Percentiles rank a stretch among this genome's conserved stretches.
phyloP scores from a whole-genome alignment of 1,140 invertebrate species.

The Sycobia sp. region DNA sequence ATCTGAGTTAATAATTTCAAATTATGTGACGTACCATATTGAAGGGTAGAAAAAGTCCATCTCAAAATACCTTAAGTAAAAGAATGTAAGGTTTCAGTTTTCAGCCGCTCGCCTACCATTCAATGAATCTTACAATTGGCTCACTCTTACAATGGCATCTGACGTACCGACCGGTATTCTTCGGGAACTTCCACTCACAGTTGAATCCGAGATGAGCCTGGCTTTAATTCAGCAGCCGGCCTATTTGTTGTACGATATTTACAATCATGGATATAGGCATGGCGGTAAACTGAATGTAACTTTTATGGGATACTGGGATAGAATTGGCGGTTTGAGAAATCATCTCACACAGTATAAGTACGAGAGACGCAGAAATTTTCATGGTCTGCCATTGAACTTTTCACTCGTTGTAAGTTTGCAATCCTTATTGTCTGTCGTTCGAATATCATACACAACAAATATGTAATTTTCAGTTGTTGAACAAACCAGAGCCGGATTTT shows the following conservation, averaged over 20 bases:
- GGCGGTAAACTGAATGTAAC: constrained; percentile 60
- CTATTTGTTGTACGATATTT: constrained; percentile 47
- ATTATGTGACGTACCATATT: too few relatives aligned
- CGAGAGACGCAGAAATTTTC: constrained; percentile 60
- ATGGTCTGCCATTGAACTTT: constrained; percentile 59
- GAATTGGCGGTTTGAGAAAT: constrained; percentile 46
- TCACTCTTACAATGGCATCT: constrained; percentile 35
- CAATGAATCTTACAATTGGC: constrained; percentile 50
- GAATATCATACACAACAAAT: not conserved
- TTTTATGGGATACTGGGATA: constrained; percentile 58
- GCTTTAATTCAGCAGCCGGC: constrained; percentile 27
- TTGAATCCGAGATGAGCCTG: constrained; percentile 46
- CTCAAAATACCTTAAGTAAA: too few relatives aligned
- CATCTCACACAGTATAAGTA: constrained; percentile 53
- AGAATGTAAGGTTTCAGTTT: too few relatives aligned
- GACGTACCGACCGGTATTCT: constrained; percentile 34
- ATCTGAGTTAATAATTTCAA: too few relatives aligned
- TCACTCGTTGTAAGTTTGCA: constrained; percentile 53
- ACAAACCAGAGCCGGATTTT: constrained; percentile 54
- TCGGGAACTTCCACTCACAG: constrained; percentile 39
- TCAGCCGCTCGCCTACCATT: constrained; percentile 19
- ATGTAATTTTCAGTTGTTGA: constrained; percentile 39
- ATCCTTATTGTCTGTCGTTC: not conserved
- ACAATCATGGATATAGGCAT: constrained; percentile 61
- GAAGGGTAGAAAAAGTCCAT: too few relatives aligned